Evolutionary conservation across 2,113 vertebrate species (phyloP).

Genomic region (Ciconia stormi): DNA sequence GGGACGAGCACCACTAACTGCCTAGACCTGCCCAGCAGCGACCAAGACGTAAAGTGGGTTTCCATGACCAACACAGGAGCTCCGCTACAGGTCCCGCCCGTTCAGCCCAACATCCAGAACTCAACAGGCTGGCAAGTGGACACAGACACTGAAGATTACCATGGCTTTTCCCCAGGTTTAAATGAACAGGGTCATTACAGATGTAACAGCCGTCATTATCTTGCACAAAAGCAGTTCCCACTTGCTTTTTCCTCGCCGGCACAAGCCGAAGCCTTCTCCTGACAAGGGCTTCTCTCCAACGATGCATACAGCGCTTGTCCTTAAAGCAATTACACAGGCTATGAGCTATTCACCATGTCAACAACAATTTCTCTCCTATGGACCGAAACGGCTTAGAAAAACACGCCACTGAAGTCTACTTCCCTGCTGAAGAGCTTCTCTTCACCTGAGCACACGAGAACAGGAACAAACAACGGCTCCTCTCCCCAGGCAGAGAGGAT

Average conservation of each 20-base stretch:
- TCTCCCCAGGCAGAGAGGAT: not conserved
- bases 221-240: not conserved
- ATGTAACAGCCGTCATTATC: accelerated
- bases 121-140: not conserved
- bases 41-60: not conserved
- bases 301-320: not conserved
- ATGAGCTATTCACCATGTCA: not conserved
- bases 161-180: not conserved
- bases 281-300: not conserved
- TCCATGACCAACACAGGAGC: not conserved
- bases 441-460: not conserved
- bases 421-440: not conserved
- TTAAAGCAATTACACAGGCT: not conserved
- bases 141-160: too few relatives aligned
- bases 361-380: not conserved
- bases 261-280: not conserved
- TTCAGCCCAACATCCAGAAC: not conserved
- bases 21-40: not conserved
- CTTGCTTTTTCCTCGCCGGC: not conserved
- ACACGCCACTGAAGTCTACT: not conserved
- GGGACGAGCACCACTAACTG: not conserved
- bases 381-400: not conserved
- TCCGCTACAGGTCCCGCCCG: not conserved
- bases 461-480: not conserved
- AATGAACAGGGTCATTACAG: not conserved